Evolutionary conservation across 2,113 vertebrate species (phyloP), one percentile per base, ranked within the genome.

Genomic region (Triplophysa tibetana): DNA sequence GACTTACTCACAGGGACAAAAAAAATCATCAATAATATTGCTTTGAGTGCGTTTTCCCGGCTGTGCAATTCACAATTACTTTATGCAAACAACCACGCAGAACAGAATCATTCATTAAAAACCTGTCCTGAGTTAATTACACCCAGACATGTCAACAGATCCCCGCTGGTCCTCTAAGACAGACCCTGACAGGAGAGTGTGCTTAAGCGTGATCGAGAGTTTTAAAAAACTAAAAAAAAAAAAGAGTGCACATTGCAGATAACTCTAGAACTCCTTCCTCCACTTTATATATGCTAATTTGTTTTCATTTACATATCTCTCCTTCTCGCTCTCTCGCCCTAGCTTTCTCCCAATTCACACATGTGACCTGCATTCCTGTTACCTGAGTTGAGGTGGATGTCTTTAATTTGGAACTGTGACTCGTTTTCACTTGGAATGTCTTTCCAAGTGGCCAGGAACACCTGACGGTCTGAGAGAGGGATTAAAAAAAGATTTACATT

Each of bases 371-470:
- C 21, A 58, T 41, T 62, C 64, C 62, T 19, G 92, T 89, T 86
- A 99, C 98, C 98, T 84, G 96, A 91, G 2, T 81, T 96, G 80
- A 98, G 94, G 43, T 96, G 94, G 69, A 96, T 96, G 85, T 99
- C 98, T 90, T 97, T 97, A 87, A 99, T 94, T 90, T 98, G 97
- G 90, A 97, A 98, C 90, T 97, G 97, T 67, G 95, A 88, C 87
- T 99, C 98, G 0, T 96, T 98, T 77, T 99, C 97, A 2, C 95
- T 98, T 74, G 97, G 94, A 90, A 99, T 98, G 91, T 99, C 97
- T 87, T 99, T 99, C 98, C 98, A 99, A 0, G 97, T 99, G 82
- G 95, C 95, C 85, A 99, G 92, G 90, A 98, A 99, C 87, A 96
- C 95, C 89, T 99, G 97, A 33, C 97, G 90, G 81, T 99, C 98